Evolutionary conservation across 2,888 invertebrate species (phyloP), one percentile per base, ranked within the genome.

Genomic region (Gerris lacustris): DNA sequence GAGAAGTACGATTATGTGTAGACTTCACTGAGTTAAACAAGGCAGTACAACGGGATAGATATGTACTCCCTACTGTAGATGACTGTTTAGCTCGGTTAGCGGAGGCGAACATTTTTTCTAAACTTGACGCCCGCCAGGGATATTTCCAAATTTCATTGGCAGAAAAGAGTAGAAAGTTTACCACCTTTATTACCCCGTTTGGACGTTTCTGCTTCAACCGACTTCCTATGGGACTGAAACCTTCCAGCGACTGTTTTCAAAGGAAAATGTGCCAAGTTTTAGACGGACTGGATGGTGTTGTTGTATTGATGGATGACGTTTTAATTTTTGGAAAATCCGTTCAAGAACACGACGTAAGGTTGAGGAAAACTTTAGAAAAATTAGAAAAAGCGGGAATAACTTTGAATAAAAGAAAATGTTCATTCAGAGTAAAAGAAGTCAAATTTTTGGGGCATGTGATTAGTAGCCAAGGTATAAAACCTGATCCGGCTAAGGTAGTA

Each of bases 171-270:
- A 31, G 31, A 31, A 31, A 31, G 31, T 31, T 31, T 31, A 31
- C 31, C 31, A 31, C 31, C 31, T 76, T 76, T 69, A 69, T 68
- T 17, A 76, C 76, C 6, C 74, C 73, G 6, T 76, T 72, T 73
- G 75, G 75, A 7, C 47, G 74, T 64, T 76, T 70, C 67, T 71
- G 69, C 31, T 77, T 75, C 68, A 44, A 74, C 55, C 55, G 76
- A 47, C 63, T 77, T 43, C 75, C 75, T 7, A 76, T 75, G 73
- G 75, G 76, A 15, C 18, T 76, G 44, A 70, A 31, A 7, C 67
- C 66, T n/a, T 70, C 73, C 6, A 68, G 70, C 17, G 74, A 75
- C 31, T 67, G 71, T 44, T 73, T 76, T 70, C 72, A 75, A 45
- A 69, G 70, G 55, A 62, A 43, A 15, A 70, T 75, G 31, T 68